phyloP scores from a whole-genome alignment of 2,113 vertebrate genomes.

The Brachyhypopomus occidentalis region DNA sequence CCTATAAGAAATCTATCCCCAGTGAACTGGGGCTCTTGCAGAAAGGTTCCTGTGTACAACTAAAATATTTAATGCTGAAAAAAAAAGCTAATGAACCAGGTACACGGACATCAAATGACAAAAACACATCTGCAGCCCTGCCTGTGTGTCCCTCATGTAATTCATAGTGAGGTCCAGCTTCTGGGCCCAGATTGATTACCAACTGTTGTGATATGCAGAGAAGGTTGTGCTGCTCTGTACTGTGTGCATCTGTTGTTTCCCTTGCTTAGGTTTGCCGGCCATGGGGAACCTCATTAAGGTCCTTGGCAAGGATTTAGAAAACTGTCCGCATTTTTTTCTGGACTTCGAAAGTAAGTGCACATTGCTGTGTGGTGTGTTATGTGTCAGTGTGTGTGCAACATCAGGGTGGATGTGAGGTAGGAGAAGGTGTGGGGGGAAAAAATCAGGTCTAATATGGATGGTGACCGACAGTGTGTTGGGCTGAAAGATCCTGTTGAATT shows the following conservation, averaged over 20 bases:
- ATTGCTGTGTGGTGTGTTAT: constrained; percentile 63
- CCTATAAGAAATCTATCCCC: too few species aligned
- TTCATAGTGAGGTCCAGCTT: too few species aligned
- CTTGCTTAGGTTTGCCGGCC: constrained; percentile 86
- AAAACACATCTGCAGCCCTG: too few species aligned
- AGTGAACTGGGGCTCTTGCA: too few species aligned
- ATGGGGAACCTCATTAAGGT: constrained; percentile 99
- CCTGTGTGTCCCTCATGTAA: too few species aligned
- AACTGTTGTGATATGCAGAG: neutral
- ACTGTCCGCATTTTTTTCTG: constrained; percentile 99
- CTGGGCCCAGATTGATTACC: neutral
- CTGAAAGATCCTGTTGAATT: constrained; percentile 34
- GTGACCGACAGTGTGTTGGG: constrained; percentile 63
- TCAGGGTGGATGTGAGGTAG: constrained; percentile 44
- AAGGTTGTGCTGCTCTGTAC: constrained; percentile 60
- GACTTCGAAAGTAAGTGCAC: constrained; percentile 96
- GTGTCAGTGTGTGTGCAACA: constrained; percentile 29
- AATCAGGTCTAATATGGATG: constrained; percentile 36
- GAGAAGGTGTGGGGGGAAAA: constrained; percentile 19
- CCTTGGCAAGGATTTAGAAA: constrained; percentile 97
- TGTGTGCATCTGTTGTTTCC: constrained; percentile 80
- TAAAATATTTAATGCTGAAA: too few species aligned
- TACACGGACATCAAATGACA: too few species aligned
- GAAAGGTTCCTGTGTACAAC: too few species aligned
- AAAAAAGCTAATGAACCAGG: too few species aligned